A percentile compares a stretch with the other conserved stretches of the same genome.
phyloP scores from a whole-genome alignment of 2,888 invertebrate genomes.

The Limnephilus rhombicus region DNA sequence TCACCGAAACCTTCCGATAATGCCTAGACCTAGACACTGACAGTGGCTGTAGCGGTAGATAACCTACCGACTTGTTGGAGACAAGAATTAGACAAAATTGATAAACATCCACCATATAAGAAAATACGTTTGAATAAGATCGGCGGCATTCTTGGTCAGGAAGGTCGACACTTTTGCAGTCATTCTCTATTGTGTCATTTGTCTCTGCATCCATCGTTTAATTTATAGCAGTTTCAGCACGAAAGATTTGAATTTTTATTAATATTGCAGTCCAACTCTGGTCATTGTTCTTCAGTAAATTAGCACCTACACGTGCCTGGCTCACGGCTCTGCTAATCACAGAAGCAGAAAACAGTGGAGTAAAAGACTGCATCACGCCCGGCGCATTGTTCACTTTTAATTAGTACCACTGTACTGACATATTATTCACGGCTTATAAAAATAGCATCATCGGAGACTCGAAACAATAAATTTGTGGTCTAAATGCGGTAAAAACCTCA shows the following conservation, averaged over 20 bases:
- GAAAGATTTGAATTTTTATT: no score
- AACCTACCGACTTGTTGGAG: no score
- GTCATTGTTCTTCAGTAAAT: background rate
- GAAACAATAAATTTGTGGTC: background rate
- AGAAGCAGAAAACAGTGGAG: constrained; percentile 8
- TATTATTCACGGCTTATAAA: background rate
- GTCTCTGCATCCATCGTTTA: background rate
- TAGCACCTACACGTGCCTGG: constrained; percentile 26
- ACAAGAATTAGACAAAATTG: no score
- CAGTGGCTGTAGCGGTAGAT: no score
- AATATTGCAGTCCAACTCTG: background rate
- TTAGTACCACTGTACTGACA: background rate
- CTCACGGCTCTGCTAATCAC: constrained; percentile 6
- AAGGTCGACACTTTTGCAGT: background rate
- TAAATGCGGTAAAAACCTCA: no score
- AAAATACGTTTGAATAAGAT: no score
- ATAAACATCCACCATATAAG: no score
- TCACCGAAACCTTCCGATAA: background rate
- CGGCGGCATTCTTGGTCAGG: no score
- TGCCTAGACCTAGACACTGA: background rate
- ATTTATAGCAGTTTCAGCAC: background rate
- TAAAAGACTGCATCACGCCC: background rate
- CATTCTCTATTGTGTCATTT: background rate
- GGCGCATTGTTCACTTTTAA: background rate
- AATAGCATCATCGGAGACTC: background rate